phyloP scores from a whole-genome alignment of 2,888 invertebrate species.

The Torymus auratus region DNA sequence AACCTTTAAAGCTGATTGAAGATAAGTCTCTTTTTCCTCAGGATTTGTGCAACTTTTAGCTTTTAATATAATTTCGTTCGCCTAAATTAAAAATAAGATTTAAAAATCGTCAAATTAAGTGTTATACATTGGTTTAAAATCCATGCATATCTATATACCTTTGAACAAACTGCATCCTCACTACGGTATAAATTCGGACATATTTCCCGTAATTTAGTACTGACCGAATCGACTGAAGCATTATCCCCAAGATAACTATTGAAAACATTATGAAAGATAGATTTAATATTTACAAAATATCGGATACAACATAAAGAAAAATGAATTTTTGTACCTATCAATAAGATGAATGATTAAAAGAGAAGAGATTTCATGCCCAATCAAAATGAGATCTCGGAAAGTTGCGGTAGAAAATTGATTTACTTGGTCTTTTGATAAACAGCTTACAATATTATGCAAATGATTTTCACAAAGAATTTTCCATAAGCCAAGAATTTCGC shows the following conservation, averaged over 20 bases:
- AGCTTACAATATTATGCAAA: conserved; percentile 87
- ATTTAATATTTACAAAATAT: conserved; percentile 5
- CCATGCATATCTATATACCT: conserved; percentile 79
- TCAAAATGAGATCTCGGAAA: conserved; percentile 86
- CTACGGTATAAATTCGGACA: conserved; percentile 96
- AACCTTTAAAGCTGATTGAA: conserved; percentile 85
- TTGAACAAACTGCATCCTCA: conserved; percentile 97
- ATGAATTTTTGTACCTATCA: conserved; percentile 79
- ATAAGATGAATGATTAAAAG: conserved; percentile 90
- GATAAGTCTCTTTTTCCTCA: conserved; percentile 86
- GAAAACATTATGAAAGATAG: conserved; percentile 1
- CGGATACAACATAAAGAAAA: conserved; percentile 23
- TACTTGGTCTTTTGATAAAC: conserved; percentile 82
- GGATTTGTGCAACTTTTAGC: conserved; percentile 86
- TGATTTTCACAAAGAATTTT: conserved; percentile 94
- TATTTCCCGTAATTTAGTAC: conserved; percentile 88
- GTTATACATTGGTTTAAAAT: background rate
- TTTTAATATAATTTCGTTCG: conserved; percentile 91
- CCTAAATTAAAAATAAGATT: conserved; percentile 77
- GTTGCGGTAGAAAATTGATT: conserved; percentile 80
- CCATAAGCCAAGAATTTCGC: conserved; percentile 96
- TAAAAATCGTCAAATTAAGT: conserved; percentile 19
- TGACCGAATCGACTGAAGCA: conserved; percentile 95
- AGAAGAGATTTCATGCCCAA: conserved; percentile 86
- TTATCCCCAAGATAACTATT: conserved; percentile 93